A percentile compares a stretch with the other conserved stretches of the same genome.
These are phyloP conservation scores for Heliothis virescens DNA, from an alignment of 1,140 invertebrate species.

Conservation along the genomic window DNA sequence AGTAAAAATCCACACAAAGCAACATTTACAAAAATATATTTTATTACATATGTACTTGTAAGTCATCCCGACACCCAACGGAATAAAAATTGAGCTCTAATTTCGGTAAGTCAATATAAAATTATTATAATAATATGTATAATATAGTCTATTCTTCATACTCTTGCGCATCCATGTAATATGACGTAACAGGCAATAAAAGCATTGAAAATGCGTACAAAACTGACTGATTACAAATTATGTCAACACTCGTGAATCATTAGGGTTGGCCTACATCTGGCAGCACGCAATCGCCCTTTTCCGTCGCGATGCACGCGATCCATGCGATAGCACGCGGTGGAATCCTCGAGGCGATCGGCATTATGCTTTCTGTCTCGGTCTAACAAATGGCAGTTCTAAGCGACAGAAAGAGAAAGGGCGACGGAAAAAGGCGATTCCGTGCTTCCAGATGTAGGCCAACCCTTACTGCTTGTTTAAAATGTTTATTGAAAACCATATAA, in stretches of 20 bases:
- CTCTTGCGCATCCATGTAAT: neutral
- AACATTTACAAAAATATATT: conserved; percentile 31
- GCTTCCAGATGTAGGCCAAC: too few relatives aligned
- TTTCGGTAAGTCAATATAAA: conserved; percentile 18
- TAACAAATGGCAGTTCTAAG: too few relatives aligned
- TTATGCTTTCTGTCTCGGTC: too few relatives aligned
- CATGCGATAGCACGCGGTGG: too few relatives aligned
- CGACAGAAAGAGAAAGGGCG: too few relatives aligned
- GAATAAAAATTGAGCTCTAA: conserved; percentile 41
- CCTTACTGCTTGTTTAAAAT: neutral
- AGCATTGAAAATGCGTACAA: neutral
- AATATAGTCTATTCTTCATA: neutral
- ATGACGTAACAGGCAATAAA: neutral
- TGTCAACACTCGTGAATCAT: conserved; percentile 1
- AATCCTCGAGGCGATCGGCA: too few relatives aligned
- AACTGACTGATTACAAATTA: neutral
- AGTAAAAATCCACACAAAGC: neutral
- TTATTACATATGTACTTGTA: too few relatives aligned
- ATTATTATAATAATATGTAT: neutral
- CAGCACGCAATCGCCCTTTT: too few relatives aligned
- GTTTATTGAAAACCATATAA: neutral
- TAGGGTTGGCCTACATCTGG: too few relatives aligned
- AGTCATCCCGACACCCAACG: conserved; percentile 8
- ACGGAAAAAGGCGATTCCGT: too few relatives aligned
- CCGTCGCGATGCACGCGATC: too few relatives aligned